A percentile compares a stretch with the other conserved stretches of the same genome.
phyloP scores from a whole-genome alignment of 2,797 vertebrate genomes.

The Hybognathus amarus region DNA sequence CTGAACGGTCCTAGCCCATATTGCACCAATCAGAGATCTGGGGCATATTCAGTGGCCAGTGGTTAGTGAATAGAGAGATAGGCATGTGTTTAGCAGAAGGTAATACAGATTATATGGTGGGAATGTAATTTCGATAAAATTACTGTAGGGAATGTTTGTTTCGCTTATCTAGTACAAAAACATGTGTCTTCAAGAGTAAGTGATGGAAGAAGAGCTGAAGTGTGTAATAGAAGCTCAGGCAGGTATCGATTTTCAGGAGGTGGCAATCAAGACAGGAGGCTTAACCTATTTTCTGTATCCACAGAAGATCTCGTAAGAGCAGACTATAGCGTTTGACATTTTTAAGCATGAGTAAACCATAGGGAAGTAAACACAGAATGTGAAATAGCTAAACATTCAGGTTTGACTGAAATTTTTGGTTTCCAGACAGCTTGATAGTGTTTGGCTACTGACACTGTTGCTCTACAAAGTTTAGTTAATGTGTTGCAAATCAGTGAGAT shows the following conservation, averaged over 20 bases:
- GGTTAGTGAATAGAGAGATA: slow-evolving; percentile 5
- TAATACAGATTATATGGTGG: slow-evolving; percentile 27
- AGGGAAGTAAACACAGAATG: slow-evolving; percentile 35
- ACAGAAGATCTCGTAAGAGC: slow-evolving; percentile 25
- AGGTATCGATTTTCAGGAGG: slow-evolving; percentile 35
- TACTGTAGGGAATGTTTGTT: slow-evolving; percentile 48
- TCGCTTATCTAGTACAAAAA: slow-evolving; percentile 56
- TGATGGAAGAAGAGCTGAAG: slow-evolving; percentile 37
- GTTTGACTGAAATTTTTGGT: slow-evolving; percentile 9
- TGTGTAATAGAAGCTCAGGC: slow-evolving; percentile 38
- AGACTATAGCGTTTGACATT: slow-evolving; percentile 21
- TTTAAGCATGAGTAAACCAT: slow-evolving; percentile 50
- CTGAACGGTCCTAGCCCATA: slow-evolving; percentile 23
- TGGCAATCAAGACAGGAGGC: slow-evolving; percentile 42
- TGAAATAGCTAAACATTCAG: slow-evolving; percentile 35
- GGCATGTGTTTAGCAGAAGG: slow-evolving; percentile 24
- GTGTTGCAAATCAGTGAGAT: slow-evolving; percentile 10
- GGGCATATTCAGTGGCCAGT: slow-evolving; percentile 12
- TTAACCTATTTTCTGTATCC: slow-evolving; percentile 44
- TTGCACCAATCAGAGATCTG: slow-evolving; percentile 50
- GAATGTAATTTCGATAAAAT: slow-evolving; percentile 49
- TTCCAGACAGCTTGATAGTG: slow-evolving; percentile 15
- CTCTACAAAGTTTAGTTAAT: neutral
- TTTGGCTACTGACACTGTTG: slow-evolving; percentile 16
- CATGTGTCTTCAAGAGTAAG: slow-evolving; percentile 49